phyloP scores from a whole-genome alignment of 2,113 vertebrate species.

The Saccopteryx bilineata region DNA sequence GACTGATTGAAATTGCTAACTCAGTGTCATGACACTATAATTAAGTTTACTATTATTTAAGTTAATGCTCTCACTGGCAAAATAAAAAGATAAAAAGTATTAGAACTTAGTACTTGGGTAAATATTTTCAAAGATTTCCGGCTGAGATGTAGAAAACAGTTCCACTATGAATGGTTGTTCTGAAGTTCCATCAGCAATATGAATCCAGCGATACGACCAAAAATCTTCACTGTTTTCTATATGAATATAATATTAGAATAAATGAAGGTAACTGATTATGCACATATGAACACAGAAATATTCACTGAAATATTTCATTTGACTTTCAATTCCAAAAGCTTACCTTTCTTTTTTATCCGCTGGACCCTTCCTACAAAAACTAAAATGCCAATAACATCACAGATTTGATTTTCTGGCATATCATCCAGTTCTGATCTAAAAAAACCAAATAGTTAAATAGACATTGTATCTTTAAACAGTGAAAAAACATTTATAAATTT shows the following conservation, averaged over 20 bases:
- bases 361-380: conserved; percentile 95
- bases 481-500: not conserved
- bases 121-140: conserved; percentile 94
- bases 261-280: conserved; percentile 44
- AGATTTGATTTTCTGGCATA: conserved; percentile 88
- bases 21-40: not conserved
- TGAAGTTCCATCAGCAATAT: conserved; percentile 93
- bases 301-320: conserved; percentile 44
- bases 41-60: conserved; percentile 34
- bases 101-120: conserved; percentile 91
- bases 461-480: conserved; percentile 42
- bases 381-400: conserved; percentile 95
- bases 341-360: conserved; percentile 91
- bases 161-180: conserved; percentile 93
- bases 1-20: conserved; percentile 9
- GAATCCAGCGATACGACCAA: conserved; percentile 95
- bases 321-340: conserved; percentile 67
- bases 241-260: conserved; percentile 76
- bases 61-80: not conserved
- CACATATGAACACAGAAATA: conserved; percentile 37
- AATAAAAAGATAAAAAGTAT: conserved; percentile 63
- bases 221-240: conserved; percentile 92
- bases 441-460: conserved; percentile 63
- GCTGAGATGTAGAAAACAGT: conserved; percentile 96
- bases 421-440: conserved; percentile 91